Base-by-base conservation (phyloP, 2,888 invertebrate genomes). In the Zele albiditarsus region DNA sequence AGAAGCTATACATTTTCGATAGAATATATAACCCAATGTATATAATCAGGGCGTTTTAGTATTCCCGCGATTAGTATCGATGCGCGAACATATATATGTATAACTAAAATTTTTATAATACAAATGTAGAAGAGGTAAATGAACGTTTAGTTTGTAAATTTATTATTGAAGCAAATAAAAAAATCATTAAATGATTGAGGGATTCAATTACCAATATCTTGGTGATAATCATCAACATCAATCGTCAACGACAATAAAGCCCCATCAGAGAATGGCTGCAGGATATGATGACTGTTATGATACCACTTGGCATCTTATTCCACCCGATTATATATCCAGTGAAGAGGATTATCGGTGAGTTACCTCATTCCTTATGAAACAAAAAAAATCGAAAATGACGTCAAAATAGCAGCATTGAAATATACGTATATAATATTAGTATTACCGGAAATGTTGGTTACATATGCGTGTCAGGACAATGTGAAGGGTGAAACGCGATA, bases 281-380 rank as follows among this genome's bases (percentile, higher is more conserved):
- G 92, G 91, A 77, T 94, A 93, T 82, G 91, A 92, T 77, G 92
- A 92, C 74, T 93, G 92, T 84, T 92, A 92, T 85, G 94, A 94
- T 83, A 91, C 92, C 82, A 91, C 92, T 84, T 94, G 94, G 94
- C 92, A 94, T 76, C 91, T 93, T 81, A 92, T 93, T 81, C 94
- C 94, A 12, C 93, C 94, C 84, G 94, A 94, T 88, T 94, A 94
- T 87, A 92, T 92, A 57, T 91, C 90, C 78, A 87, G 91, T 89
- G 94, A 94, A 62, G 94, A 94, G 69, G 94, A 94, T 84, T 94
- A 94, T 87, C 91, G 93, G 90, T 93, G 91, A 85, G 82, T 74
- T 8, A 33, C 3, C 14, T 25, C 16, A 16, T 69, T 69, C 46
- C 3, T 14, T 5, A 28, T 42, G 12, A 63, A 68, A 62, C 66